Conservation (phyloP, 1,140 invertebrate genomes). For the Drosophila nigrodunni region DNA sequence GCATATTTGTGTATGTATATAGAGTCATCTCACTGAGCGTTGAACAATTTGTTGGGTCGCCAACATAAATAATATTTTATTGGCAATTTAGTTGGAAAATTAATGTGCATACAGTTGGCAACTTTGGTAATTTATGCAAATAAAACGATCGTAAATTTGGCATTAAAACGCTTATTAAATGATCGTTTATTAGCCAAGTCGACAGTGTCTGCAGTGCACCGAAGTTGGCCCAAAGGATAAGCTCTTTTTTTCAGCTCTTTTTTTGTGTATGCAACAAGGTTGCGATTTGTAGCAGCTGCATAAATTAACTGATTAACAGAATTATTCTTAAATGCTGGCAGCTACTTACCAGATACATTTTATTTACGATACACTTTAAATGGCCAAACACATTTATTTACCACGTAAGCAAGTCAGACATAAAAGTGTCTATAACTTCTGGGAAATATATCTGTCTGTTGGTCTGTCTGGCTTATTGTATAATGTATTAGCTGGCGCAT, state of each 20-base stretch:
- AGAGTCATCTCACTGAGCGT: conserved; percentile 47
- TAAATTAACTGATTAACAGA: conserved; percentile 78
- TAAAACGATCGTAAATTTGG: conserved; percentile 84
- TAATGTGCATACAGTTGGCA: conserved; percentile 80
- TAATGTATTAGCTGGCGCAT: conserved; percentile 78
- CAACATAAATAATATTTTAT: conserved; percentile 84
- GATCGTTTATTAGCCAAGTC: conserved; percentile 74
- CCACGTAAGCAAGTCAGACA: not conserved
- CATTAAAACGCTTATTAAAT: conserved; percentile 84
- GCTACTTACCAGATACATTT: conserved; percentile 73
- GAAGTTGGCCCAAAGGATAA: conserved; percentile 43
- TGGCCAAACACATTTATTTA: too few relatives aligned
- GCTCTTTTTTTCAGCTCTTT: not conserved
- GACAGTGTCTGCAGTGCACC: not conserved
- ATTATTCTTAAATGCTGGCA: conserved; percentile 74
- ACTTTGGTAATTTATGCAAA: conserved; percentile 84
- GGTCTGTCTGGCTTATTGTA: conserved; percentile 56
- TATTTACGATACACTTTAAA: conserved; percentile 57
- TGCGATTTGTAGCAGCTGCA: conserved; percentile 72
- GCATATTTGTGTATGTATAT: conserved; percentile 6
- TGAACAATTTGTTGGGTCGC: conserved; percentile 53
- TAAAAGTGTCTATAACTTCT: conserved; percentile 63
- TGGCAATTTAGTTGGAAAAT: conserved; percentile 80
- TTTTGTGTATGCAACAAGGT: conserved; percentile 59
- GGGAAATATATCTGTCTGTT: conserved; percentile 43